Base-by-base conservation (phyloP, 2,113 vertebrate genomes). In the Salvator merianae region DNA sequence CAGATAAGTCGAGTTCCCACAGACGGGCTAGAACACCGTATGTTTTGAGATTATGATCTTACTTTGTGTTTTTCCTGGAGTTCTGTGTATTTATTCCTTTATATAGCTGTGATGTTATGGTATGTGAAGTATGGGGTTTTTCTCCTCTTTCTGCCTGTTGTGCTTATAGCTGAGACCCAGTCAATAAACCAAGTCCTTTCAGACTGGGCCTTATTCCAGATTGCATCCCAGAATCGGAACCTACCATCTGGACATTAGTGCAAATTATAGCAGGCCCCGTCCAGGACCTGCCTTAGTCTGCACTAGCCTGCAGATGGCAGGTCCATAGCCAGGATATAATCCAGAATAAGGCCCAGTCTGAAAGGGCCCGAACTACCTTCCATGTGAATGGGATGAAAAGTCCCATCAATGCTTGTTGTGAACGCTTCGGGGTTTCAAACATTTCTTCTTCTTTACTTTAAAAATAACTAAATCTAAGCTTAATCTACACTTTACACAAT, bases 161-260 rank as follows among this genome's bases (percentile, higher is more conserved):
- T 47, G 88, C 32, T 80, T 79, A 43, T 86, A 92, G 77, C 43
- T 72, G 65, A 76, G 12, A 77, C 77, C 70, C 87, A 77, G 87
- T 93, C 80, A 53, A 90, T 90, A 86, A 16, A n/a, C n/a, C n/a
- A n/a, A n/a, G n/a, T n/a, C n/a, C n/a, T n/a, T n/a, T n/a, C n/a
- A n/a, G n/a, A 47, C 43, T 47, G 43, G 6, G 10, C 43, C 10
- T 47, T 47, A 47, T 2, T 47, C 43, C 10, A 9, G 43, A 9
- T 47, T 47, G 10, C 10, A 47, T 47, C 43, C 43, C 10, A 9
- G 43, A 47, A 47, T 47, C 5, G 43, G 43, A 9, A 47, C 43
- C 43, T 47, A 9, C 43, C 10, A 9, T 47, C 43, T 9, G 10
- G 6, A 47, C 43, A 47, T 47, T 5, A 9, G 6, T n/a, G n/a